These are phyloP conservation scores for Perognathus longimembris DNA, from an alignment of 2,113 vertebrate genomes.

Conservation along the genomic window DNA sequence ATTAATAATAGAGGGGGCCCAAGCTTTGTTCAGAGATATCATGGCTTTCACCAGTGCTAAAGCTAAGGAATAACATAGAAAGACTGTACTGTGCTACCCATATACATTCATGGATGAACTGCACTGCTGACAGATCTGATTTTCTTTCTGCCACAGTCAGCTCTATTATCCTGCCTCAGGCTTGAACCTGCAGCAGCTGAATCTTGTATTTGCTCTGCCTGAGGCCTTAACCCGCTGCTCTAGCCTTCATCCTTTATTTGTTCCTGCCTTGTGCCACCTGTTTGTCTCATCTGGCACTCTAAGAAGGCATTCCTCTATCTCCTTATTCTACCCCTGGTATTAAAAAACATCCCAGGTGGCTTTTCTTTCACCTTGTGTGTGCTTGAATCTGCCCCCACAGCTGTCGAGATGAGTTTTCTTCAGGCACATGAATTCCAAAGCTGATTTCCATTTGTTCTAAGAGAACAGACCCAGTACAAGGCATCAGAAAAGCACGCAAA, in stretches of 20 bases:
- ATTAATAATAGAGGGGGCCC: background rate
- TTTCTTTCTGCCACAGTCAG: slow-evolving; percentile 77
- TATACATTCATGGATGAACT: background rate
- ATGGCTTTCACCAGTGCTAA: background rate
- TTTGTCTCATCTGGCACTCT: slow-evolving; percentile 68
- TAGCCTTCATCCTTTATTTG: slow-evolving; percentile 80
- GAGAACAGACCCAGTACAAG: slow-evolving; percentile 40
- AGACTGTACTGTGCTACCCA: rapidly evolving
- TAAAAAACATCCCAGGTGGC: slow-evolving; percentile 41
- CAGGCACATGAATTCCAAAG: slow-evolving; percentile 66
- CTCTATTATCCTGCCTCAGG: slow-evolving; percentile 76
- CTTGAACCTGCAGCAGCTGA: slow-evolving; percentile 80
- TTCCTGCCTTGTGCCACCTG: slow-evolving; percentile 78
- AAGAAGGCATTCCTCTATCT: background rate
- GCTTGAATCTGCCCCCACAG: slow-evolving; percentile 46
- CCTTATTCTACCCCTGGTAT: slow-evolving; percentile 24
- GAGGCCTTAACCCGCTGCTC: slow-evolving; percentile 79
- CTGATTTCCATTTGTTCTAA: slow-evolving; percentile 70
- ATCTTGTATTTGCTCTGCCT: slow-evolving; percentile 79
- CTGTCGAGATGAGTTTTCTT: slow-evolving; percentile 40
- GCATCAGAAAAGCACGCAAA: background rate
- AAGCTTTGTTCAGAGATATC: background rate
- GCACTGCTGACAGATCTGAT: slow-evolving; percentile 65
- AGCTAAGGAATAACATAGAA: background rate
- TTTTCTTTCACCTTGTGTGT: slow-evolving; percentile 12